Evolutionary conservation across 2,888 invertebrate genomes (phyloP), one percentile per base, ranked within the genome.

Genomic region (Patella pellucida): DNA sequence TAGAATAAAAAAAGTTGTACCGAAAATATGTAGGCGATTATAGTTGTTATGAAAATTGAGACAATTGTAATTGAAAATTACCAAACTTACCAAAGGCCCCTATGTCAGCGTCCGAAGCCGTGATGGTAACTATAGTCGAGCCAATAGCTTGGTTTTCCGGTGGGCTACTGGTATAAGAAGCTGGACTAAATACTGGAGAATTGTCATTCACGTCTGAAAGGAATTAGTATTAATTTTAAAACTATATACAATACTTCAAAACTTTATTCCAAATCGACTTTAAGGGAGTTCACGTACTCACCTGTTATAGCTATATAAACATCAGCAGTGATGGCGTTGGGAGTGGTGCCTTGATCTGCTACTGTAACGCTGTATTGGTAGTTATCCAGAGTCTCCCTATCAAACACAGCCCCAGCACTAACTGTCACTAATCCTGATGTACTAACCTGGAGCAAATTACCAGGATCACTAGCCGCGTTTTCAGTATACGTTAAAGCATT

Each of bases 31-130:
- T 9, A 41, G 9, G 41, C 41, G 41, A 41, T 9, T 41, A 9
- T 41, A 9, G 41, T 41, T 41, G 41, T 41, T 41, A 9, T 41
- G 41, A 9, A 41, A 41, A 41, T 41, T 41, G 41, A 41, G 41
- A 41, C 41, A 41, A 41, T 41, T 41, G 7, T 41, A 41, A 3
- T 41, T 41, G 41, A 41, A 41, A 41, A 9, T 41, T 41, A 41
- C 41, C 16, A 7, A 52, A 16, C 72, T 72, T 72, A 72, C 72
- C 72, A 31, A 62, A 62, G 1, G 69, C 68, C 2, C 85, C 87
- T 12, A 81, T 80, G 56, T 87, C 87, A 50, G 67, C 73, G 69
- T 87, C 87, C 12, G 78, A 75, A n/a, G 85, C 87, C 7, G 76
- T 71, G 9, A 83, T 82, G 7, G 79, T 76, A 15, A 68, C 50